Conservation (phyloP, 2,797 vertebrate species). For the Heliangelus exortis region DNA sequence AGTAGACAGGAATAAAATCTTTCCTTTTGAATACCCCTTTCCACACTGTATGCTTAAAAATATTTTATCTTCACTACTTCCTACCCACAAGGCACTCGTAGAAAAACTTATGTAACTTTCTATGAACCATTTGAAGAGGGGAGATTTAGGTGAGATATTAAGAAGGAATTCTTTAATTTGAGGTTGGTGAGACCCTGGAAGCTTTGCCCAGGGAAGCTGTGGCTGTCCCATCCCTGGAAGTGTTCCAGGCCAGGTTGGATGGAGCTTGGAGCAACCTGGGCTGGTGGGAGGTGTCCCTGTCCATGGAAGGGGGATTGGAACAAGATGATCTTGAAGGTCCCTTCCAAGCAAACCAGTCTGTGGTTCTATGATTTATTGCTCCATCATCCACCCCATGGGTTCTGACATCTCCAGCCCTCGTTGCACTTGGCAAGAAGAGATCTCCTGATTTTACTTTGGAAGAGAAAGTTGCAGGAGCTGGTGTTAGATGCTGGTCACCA, state of each 20-base stretch:
- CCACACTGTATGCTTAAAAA: not conserved
- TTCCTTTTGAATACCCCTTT: not conserved
- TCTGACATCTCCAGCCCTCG: rapidly evolving
- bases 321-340: too few species aligned
- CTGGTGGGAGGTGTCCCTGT: too few species aligned
- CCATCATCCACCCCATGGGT: not conserved
- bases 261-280: too few species aligned
- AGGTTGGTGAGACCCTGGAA: too few species aligned
- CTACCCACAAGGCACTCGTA: not conserved
- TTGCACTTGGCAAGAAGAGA: not conserved
- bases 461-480: not conserved
- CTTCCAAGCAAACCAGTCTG: too few species aligned
- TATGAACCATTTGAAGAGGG: too few species aligned
- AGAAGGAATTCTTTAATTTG: too few species aligned
- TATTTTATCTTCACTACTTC: not conserved
- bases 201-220: too few species aligned
- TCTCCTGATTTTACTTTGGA: not conserved
- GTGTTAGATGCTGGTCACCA: not conserved
- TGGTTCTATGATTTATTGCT: not conserved
- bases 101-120: not conserved
- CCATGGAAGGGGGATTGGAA: too few species aligned
- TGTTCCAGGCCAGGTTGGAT: too few species aligned
- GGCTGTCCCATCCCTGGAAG: too few species aligned
- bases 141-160: too few species aligned
- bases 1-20: not conserved